Base-by-base conservation (phyloP, 2,113 vertebrate species). In the Dascyllus trimaculatus region DNA sequence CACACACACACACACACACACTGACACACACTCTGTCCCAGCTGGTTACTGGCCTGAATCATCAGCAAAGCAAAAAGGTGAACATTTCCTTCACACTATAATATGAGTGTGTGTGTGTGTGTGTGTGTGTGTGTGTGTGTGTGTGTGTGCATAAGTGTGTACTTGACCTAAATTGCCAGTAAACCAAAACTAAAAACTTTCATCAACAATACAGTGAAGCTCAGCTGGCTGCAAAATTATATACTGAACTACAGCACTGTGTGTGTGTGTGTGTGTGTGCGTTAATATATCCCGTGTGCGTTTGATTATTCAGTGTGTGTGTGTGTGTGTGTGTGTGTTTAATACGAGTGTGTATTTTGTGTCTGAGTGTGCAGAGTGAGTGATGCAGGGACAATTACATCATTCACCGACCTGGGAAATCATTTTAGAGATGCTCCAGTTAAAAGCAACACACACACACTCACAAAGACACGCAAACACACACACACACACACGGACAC, bases 391-490 rank as follows among this genome's bases (percentile, higher is more conserved):
- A 80, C 81, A 84, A 85, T 90, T 88, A 84, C 82, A 85, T 89
- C 85, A 88, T 75, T 88, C 84, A 86, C 19, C 81, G 60, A 86
- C 88, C 83, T 90, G 90, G 85, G 85, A 88, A 89, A 92, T 89
- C 75, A 88, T 84, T 90, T 90, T 85, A 90, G 87, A 83, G 87
- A 92, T 78, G 85, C 89, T 89, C 85, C 85, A 90, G 87, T 88
- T 92, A 80, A 80, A 75, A 78, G 65, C 66, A 35, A 75, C 64
- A 29, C 71, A 43, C 63, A 52, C 76, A 54, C 72, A 51, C 61
- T 65, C 69, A 71, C 57, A 59, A 49, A 38, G 59, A 62, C 72
- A 73, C 66, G 53, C 65, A 62, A 71, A 72, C 45, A 64, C 61
- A 52, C 71, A 57, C 71, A 85, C 26, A 49, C 64, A 67, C 62